Percentiles rank a stretch among this genome's conserved stretches.
These are phyloP conservation scores for Penaeus japonicus DNA, from an alignment of 1,140 invertebrate species.

Conservation along the genomic window DNA sequence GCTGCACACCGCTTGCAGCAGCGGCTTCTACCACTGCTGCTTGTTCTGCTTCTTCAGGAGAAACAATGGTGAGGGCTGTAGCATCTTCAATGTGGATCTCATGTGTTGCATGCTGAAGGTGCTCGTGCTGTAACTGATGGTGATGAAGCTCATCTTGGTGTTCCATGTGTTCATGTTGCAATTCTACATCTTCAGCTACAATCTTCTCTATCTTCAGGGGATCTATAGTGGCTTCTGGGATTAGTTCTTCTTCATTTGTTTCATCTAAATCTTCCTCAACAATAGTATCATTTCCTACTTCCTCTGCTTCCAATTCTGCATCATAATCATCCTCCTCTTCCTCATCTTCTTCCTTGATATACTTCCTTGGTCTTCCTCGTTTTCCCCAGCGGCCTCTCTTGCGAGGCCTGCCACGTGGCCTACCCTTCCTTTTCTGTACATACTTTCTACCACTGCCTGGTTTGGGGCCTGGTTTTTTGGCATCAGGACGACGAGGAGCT, in stretches of 20 bases:
- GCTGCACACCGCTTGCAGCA: conserved; percentile 40
- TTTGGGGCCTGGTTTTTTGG: conserved; percentile 58
- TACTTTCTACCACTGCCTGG: conserved; percentile 58
- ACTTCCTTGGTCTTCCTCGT: conserved; percentile 28
- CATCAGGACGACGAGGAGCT: conserved; percentile 58
- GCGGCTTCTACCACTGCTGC: conserved; percentile 22
- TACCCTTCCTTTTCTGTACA: conserved; percentile 57
- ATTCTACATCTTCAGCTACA: conserved; percentile 24
- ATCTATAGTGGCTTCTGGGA: conserved; percentile 53
- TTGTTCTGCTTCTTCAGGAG: conserved; percentile 45
- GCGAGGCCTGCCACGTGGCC: conserved; percentile 53
- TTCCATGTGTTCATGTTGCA: conserved; percentile 18
- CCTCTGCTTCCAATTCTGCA: conserved; percentile 40
- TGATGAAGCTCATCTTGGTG: conserved; percentile 18
- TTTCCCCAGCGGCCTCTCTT: conserved; percentile 54
- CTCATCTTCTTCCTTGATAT: conserved; percentile 48
- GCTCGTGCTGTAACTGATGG: conserved; percentile 38
- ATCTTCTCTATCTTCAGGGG: conserved; percentile 52
- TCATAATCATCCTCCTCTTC: conserved; percentile 47
- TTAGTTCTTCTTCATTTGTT: conserved; percentile 33
- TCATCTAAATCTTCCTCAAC: conserved; percentile 28
- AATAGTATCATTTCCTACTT: conserved; percentile 4
- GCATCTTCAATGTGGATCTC: conserved; percentile 55
- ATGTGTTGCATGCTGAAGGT: conserved; percentile 49
- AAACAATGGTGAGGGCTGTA: conserved; percentile 46